Evolutionary conservation across 2,888 invertebrate genomes (phyloP).

Genomic region (Apamea epomidion): DNA sequence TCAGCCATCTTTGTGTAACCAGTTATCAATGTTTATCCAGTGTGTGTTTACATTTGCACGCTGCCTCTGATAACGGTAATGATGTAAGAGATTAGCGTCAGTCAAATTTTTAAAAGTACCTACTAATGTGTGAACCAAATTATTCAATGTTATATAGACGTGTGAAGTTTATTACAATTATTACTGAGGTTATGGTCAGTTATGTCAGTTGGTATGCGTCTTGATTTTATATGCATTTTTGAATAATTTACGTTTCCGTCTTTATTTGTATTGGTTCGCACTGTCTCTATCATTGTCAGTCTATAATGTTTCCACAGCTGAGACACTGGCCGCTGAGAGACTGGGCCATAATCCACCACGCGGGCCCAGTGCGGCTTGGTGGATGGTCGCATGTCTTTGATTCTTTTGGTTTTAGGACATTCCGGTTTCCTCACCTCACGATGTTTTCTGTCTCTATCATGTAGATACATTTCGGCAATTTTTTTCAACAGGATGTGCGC

Average conservation of each 20-base stretch:
- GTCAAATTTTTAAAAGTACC: conserved; percentile 66
- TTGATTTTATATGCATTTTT: neutral
- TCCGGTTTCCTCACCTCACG: neutral
- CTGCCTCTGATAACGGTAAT: conserved; percentile 72
- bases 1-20: conserved; percentile 82
- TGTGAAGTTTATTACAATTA: conserved; percentile 28
- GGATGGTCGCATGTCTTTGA: neutral
- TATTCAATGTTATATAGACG: conserved; percentile 40
- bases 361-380: neutral
- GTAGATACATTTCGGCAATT: conserved; percentile 7
- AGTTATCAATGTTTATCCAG: conserved; percentile 80
- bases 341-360: neutral
- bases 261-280: neutral
- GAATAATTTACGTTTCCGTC: neutral
- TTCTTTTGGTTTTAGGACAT: neutral
- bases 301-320: neutral
- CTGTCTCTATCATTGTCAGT: neutral
- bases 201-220: neutral
- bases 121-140: conserved; percentile 54
- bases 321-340: neutral
- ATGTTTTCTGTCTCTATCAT: neutral
- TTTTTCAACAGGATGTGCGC: conserved; percentile 18
- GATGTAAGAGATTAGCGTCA: conserved; percentile 68
- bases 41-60: conserved; percentile 81
- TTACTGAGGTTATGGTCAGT: conserved; percentile 4